These are phyloP conservation scores for Agrochola lota DNA, from an alignment of 2,888 invertebrate genomes.

Conservation along the genomic window DNA sequence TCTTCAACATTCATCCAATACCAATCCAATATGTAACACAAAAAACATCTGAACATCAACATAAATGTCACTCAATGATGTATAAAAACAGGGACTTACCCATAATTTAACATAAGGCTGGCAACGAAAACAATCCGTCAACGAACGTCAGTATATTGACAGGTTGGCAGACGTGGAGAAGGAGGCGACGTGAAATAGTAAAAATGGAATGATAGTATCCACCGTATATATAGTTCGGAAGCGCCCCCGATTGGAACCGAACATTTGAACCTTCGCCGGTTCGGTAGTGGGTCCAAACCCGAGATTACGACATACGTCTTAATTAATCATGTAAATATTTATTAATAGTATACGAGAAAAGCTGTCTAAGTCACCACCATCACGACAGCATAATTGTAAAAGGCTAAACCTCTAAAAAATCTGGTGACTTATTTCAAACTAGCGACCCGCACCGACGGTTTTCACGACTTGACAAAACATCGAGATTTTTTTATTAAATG, in stretches of 20 bases:
- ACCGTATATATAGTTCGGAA: neutral
- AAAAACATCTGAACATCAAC: conserved; percentile 36
- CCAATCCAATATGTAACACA: conserved; percentile 39
- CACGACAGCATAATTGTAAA: too few species aligned
- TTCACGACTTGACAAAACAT: neutral
- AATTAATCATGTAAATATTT: neutral
- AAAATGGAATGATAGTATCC: neutral
- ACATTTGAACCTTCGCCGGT: neutral
- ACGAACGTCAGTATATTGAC: conserved; percentile 35
- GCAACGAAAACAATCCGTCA: conserved; percentile 57
- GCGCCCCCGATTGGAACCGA: neutral
- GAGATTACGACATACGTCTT: neutral
- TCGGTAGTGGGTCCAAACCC: neutral
- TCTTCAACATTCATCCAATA: neutral
- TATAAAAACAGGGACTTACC: conserved; percentile 9
- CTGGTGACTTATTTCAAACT: neutral
- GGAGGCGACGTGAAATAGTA: neutral
- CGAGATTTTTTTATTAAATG: neutral
- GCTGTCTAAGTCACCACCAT: neutral
- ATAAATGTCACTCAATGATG: conserved; percentile 24
- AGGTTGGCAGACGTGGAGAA: conserved; percentile 36
- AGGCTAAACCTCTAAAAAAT: neutral
- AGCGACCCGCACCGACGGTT: neutral
- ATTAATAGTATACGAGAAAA: neutral
- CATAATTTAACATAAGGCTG: conserved; percentile 38